These are phyloP conservation scores for Ophonus ardosiacus DNA, from an alignment of 2,888 invertebrate species.

Conservation along the genomic window DNA sequence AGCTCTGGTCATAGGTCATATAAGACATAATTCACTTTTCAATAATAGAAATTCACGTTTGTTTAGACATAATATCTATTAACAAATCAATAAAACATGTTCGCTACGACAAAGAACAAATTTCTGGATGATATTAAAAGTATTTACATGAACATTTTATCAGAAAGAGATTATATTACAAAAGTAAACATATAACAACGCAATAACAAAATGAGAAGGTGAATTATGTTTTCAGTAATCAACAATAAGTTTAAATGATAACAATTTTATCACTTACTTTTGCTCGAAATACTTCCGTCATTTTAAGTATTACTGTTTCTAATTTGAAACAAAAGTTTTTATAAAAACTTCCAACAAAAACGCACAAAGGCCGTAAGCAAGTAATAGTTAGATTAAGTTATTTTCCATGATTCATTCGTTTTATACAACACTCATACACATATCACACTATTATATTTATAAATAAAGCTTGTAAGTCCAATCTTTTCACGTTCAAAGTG, in stretches of 20 bases:
- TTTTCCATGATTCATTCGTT: background rate
- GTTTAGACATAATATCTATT: conserved; percentile 14
- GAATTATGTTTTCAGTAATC: background rate
- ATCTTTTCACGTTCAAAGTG: background rate
- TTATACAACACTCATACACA: background rate
- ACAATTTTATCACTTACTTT: conserved; percentile 16
- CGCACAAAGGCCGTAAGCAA: background rate
- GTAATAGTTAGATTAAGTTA: background rate
- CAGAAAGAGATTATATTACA: background rate
- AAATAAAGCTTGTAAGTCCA: background rate
- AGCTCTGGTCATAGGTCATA: conserved; percentile 24
- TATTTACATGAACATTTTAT: conserved; percentile 11
- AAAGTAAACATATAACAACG: conserved; percentile 8
- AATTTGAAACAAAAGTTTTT: background rate
- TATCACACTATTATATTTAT: background rate
- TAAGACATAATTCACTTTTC: conserved; percentile 25
- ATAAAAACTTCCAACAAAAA: background rate
- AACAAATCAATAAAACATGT: conserved; percentile 19
- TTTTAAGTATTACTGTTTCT: background rate
- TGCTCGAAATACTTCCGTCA: conserved; percentile 5
- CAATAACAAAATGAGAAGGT: background rate
- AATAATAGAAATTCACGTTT: conserved; percentile 4
- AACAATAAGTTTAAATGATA: background rate
- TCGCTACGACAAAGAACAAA: conserved; percentile 18
- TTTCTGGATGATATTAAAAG: conserved; percentile 6